Base-by-base conservation (phyloP, 2,888 invertebrate species). In the Spisula subtruncata region DNA sequence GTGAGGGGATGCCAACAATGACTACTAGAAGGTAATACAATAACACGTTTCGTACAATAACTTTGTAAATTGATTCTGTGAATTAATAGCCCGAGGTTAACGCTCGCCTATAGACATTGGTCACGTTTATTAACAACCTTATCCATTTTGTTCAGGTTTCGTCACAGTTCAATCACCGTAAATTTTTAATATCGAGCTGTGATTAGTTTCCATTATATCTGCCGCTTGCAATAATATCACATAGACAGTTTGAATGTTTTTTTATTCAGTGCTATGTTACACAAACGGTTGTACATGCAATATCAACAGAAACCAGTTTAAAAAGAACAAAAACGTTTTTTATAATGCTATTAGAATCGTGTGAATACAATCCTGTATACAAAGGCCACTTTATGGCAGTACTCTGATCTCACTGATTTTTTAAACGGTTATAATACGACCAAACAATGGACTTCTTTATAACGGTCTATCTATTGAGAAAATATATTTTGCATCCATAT, bases 11-110 rank as follows among this genome's bases (percentile, higher is more conserved):
- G 75, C 35, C 75, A 75, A 16, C 75, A 75, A 35, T 75, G 35
- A 18, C 18, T 35, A 18, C 35, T 32, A 35, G 75, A 16, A 75
- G 32, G 32, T 75, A 75, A 75, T 75, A 75, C 75, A 10, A 32
- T 75, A 75, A 75, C 32, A 75, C 10, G 35, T 35, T 75, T 75
- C 41, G 18, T 35, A 75, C 75, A 32, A 75, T 75, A 75, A 75
- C 25, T 35, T 18, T 10, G 60, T 51, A 51, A 51, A 51, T 51
- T 51, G 51, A 51, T 51, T 51, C 51, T 51, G 51, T 51, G 51
- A 51, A 16, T 8, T 51, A 51, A 51, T 12, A 51, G 16, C 51
- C 10, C 12, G 51, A 51, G 16, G 51, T 51, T 51, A 16, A 51
- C 12, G 51, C 51, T 10, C 16, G 16, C 51, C 16, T 51, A 16